A percentile compares a stretch with the other conserved stretches of the same genome.
These are phyloP conservation scores for Erpetoichthys calabaricus DNA, from an alignment of 2,797 vertebrate species.

Conservation along the genomic window DNA sequence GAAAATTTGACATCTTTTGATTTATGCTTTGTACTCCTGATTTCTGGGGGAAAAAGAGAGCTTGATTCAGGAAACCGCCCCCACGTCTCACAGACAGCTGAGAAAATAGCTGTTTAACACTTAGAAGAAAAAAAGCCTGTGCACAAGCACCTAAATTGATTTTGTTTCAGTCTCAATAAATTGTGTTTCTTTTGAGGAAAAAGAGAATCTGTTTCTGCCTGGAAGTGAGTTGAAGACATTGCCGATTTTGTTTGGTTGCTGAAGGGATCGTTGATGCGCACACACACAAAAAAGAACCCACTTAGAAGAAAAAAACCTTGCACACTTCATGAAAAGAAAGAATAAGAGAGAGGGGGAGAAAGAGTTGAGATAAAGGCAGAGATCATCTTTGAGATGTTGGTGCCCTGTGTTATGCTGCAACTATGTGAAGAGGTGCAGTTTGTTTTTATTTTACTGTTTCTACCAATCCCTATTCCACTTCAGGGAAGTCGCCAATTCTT, in stretches of 20 bases:
- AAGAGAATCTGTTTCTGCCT: constrained; percentile 81
- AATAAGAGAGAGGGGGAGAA: constrained; percentile 15
- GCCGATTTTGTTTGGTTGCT: constrained; percentile 66
- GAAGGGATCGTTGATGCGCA: constrained; percentile 48
- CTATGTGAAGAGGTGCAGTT: constrained; percentile 57
- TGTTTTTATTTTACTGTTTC: constrained; percentile 32
- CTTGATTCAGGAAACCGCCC: constrained; percentile 56
- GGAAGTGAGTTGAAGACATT: constrained; percentile 94
- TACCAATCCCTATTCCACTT: constrained; percentile 23
- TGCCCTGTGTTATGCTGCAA: constrained; percentile 48
- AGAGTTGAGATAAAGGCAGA: constrained; percentile 16
- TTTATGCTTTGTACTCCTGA: constrained; percentile 96
- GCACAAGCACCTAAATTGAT: constrained; percentile 81
- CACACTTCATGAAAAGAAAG: constrained; percentile 34
- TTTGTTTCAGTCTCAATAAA: constrained; percentile 99
- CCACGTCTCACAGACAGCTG: constrained; percentile 75
- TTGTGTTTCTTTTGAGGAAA: constrained; percentile 97
- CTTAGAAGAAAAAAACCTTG: constrained; percentile 30
- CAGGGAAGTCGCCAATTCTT: constrained; percentile 24
- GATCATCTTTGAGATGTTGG: constrained; percentile 19
- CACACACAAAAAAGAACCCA: constrained; percentile 23
- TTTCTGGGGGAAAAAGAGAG: constrained; percentile 68
- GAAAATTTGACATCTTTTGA: constrained; percentile 72
- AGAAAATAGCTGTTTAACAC: constrained; percentile 77
- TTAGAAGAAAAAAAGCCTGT: constrained; percentile 50